phyloP scores from a whole-genome alignment of 2,888 invertebrate genomes.

The Nesidiocoris tenuis region DNA sequence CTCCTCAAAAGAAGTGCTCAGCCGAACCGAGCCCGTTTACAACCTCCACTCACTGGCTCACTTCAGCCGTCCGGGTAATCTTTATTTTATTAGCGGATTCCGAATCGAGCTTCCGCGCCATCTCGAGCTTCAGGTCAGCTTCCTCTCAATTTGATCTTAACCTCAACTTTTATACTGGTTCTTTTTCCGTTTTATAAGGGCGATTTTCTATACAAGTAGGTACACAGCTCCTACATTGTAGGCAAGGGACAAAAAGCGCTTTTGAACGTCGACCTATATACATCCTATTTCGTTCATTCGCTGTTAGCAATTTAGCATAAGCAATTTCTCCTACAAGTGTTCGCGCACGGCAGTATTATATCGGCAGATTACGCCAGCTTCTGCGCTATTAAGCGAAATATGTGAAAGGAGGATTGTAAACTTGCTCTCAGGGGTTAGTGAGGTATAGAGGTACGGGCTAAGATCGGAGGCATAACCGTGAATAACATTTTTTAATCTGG shows the following conservation, averaged over 20 bases:
- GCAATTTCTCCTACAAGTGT: not conserved
- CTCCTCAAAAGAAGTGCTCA: not conserved
- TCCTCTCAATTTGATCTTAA: not conserved
- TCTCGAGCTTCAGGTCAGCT: not conserved
- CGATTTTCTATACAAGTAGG: too few species aligned
- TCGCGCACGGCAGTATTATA: not conserved
- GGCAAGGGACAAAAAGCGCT: too few species aligned
- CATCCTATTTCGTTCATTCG: not conserved
- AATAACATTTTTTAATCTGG: constrained; percentile 29
- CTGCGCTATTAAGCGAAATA: not conserved
- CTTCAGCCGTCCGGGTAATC: not conserved
- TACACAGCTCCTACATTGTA: too few species aligned
- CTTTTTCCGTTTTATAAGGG: too few species aligned
- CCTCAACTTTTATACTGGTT: too few species aligned
- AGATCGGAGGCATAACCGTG: constrained; percentile 14
- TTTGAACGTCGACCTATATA: too few species aligned
- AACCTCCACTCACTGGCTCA: not conserved
- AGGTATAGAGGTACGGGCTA: not conserved
- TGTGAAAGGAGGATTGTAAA: not conserved
- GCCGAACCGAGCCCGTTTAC: not conserved
- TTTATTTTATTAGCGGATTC: not conserved
- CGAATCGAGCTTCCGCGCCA: not conserved
- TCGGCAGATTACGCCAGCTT: not conserved
- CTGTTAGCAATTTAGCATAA: not conserved
- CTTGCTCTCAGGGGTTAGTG: not conserved